These are phyloP conservation scores for Poeciliopsis turneri DNA, from an alignment of 2,797 vertebrate genomes.

Conservation along the genomic window DNA sequence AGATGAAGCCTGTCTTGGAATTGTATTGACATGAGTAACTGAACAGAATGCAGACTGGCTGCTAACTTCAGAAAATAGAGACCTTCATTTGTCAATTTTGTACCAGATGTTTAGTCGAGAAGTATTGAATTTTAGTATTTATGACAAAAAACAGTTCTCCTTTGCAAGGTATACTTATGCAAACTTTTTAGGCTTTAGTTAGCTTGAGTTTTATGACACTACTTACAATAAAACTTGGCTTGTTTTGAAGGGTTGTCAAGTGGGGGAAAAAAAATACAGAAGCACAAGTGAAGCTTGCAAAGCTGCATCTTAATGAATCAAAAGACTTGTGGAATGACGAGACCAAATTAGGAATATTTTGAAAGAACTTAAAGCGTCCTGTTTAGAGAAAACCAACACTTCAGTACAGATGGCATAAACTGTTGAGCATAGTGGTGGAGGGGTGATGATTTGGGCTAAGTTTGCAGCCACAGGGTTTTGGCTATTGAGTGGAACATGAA, in stretches of 20 bases:
- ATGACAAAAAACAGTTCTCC: background rate
- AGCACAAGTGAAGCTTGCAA: background rate
- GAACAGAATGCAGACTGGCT: background rate
- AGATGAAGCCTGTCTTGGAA: background rate
- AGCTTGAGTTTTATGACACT: background rate
- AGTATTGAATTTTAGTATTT: constrained; percentile 48
- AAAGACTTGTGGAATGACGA: background rate
- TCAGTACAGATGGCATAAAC: background rate
- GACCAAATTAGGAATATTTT: background rate
- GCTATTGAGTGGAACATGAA: background rate
- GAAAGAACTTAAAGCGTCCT: background rate
- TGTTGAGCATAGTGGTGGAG: background rate
- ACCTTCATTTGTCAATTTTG: constrained; percentile 32
- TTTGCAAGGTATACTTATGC: background rate
- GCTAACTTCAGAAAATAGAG: constrained; percentile 3
- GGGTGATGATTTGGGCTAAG: background rate
- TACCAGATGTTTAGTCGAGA: constrained; percentile 35
- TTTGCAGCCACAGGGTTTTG: background rate
- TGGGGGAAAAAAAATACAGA: background rate
- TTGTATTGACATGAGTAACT: background rate
- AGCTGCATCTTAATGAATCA: background rate
- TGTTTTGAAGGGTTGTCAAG: background rate
- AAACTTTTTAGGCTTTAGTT: background rate
- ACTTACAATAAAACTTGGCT: background rate
- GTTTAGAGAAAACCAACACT: too few relatives aligned